Evolutionary conservation across 2,888 invertebrate species (phyloP).

Genomic region (Acleris emargana): DNA sequence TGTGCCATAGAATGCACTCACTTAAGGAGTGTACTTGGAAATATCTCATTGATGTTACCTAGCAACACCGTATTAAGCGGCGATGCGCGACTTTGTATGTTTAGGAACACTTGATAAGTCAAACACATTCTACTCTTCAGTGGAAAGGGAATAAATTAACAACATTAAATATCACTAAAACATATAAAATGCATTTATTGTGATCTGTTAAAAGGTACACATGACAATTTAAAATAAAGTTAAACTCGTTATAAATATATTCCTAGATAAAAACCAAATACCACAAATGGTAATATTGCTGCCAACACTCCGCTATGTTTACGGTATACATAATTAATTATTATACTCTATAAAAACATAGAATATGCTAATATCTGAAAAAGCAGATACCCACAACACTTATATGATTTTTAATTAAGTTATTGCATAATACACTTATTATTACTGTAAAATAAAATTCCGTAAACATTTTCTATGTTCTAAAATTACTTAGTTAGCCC

Average conservation of each 20-base stretch:
- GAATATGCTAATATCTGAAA: conserved; percentile 26
- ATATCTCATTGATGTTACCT: too few species aligned
- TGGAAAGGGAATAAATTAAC: not conserved
- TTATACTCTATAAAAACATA: conserved; percentile 33
- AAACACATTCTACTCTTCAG: too few species aligned
- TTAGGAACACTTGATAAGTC: too few species aligned
- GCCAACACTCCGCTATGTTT: conserved; percentile 22
- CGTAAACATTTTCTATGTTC: conserved; percentile 23
- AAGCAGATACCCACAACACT: conserved; percentile 35
- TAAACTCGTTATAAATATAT: conserved; percentile 16
- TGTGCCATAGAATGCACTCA: too few species aligned
- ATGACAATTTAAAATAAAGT: conserved; percentile 17
- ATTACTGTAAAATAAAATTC: conserved; percentile 23
- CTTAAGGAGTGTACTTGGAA: too few species aligned
- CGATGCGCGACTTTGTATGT: too few species aligned
- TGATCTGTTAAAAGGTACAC: conserved; percentile 29
- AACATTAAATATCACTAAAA: conserved; percentile 30
- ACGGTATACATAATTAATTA: conserved; percentile 12
- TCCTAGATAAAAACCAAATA: conserved; percentile 18
- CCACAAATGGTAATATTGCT: conserved; percentile 25
- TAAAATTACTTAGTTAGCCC: conserved; percentile 7
- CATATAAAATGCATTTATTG: conserved; percentile 37
- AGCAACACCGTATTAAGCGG: too few species aligned
- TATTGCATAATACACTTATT: conserved; percentile 32
- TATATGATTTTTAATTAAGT: conserved; percentile 32